Evolutionary conservation across 2,888 invertebrate species (phyloP), one percentile per base, ranked within the genome.

Genomic region (Schizaphis graminum): DNA sequence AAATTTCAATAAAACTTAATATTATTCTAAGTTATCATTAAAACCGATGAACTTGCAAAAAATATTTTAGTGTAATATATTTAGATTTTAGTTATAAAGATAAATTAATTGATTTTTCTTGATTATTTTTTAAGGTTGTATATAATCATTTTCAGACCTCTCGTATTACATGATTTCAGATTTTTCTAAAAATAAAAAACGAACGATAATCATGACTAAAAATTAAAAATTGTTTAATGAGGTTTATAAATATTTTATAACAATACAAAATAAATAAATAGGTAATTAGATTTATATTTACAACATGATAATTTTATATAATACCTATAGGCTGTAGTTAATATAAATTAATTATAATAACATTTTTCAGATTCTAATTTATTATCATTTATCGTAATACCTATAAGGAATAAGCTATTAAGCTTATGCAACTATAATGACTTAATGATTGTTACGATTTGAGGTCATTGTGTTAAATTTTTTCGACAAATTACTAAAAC

Each of bases 361-460:
- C 77, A 77, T 35, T 77, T 77, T 77, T 77, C 7, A 35, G 21
- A 77, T 77, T 77, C 77, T 77, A 77, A 21, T 77, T 35, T 41
- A 77, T 77, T 35, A 77, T 77, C 21, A 21, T 77, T 77, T 35
- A 77, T 77, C 21, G 35, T 77, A 77, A 35, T 77, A 77, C 3
- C 35, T 35, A 35, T 35, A 35, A 21, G 77, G 21, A 35, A 77
- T 77, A 77, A 77, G 21, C 21, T 21, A 77, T 77, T 35, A 35
- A 77, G 8, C 35, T 77, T 77, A 77, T 77, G 35, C 21, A 21
- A 88, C 21, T 53, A 13, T 35, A 88, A 53, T 53, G 3, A 88
- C 35, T 24, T 53, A 88, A 88, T 24, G 49, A 88, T 88, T 88
- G 21, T 88, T 53, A 88, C 24, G 21, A 53, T 88, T 88, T 88